Conservation (phyloP, 2,888 invertebrate species). For the Venustoraphidia nigricollis region DNA sequence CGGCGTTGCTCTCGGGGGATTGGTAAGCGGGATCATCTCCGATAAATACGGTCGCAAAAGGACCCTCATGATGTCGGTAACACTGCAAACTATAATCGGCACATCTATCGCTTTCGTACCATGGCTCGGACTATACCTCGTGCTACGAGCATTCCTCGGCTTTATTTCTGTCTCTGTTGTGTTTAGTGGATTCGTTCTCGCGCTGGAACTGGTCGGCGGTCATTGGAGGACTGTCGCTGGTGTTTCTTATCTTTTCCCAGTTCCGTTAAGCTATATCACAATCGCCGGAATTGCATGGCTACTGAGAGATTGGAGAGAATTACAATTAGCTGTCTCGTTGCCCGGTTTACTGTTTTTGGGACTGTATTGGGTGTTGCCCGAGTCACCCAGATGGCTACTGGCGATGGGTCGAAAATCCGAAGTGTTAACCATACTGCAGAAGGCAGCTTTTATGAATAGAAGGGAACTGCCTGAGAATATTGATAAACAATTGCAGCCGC, state of each 20-base stretch:
- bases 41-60: constrained; percentile 66
- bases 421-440: constrained; percentile 46
- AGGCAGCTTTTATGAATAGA: constrained; percentile 49
- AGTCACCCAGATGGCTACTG: constrained; percentile 64
- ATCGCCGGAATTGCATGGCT: constrained; percentile 56
- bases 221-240: constrained; percentile 69
- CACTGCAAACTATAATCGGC: constrained; percentile 51
- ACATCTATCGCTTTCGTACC: constrained; percentile 50
- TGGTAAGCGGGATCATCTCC: constrained; percentile 63
- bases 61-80: constrained; percentile 53
- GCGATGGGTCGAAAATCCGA: constrained; percentile 56
- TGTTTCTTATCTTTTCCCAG: constrained; percentile 64
- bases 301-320: constrained; percentile 53
- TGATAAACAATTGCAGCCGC: constrained; percentile 46
- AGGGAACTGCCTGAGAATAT: constrained; percentile 47
- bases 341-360: constrained; percentile 52
- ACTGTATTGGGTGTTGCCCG: constrained; percentile 45
- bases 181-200: constrained; percentile 63
- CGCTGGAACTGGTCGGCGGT: constrained; percentile 64
- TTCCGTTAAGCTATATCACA: constrained; percentile 58
- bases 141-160: constrained; percentile 53
- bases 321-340: constrained; percentile 56
- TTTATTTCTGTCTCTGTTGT: constrained; percentile 69
- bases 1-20: constrained; percentile 63
- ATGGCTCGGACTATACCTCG: constrained; percentile 52